Base-by-base conservation (phyloP, 1,140 invertebrate species). In the Dinoponera quadriceps region DNA sequence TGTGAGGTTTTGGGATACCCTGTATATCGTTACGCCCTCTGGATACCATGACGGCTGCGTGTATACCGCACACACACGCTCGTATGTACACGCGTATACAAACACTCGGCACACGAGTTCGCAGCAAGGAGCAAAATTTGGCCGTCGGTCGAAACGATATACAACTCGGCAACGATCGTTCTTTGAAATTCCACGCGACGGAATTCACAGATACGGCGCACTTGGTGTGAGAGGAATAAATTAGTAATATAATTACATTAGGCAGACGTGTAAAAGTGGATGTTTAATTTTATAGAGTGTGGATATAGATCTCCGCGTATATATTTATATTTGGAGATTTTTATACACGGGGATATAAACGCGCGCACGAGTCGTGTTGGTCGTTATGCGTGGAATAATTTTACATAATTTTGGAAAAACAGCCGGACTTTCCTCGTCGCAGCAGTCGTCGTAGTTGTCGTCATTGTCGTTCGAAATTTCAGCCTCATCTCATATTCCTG, bases 21-120 rank as follows among this genome's bases (percentile, higher is more conserved):
- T 44, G 7, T 44, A 11, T 44, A 11, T 44, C 38, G 38, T 44
- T 44, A 44, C 38, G 11, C 38, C 0, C 38, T 44, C 3, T 11
- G 38, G 38, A 44, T 44, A 9, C 38, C 38, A 44, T 9, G 38
- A 44, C 38, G 38, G 38, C 38, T 9, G 38, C 7, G 38, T 44
- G 38, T 44, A 44, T 9, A 1, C 2, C 51, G 22, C 38, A 51
- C 27, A 62, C 33, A 16, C 25, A 25, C 13, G 13, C 25, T 27
- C 14, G 13, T 49, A 81, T 18, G 44, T 69, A 25, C 25, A 49
- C 69, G 44, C 44, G 14, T 78, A 59, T 57, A 18, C 57, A 44
- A 78, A 84, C 54, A 11, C 54, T n/a, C n/a, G n/a, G n/a, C n/a
- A n/a, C n/a, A n/a, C n/a, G n/a, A n/a, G n/a, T n/a, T n/a, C n/a